Percentiles rank a stretch among this genome's conserved stretches.
These are phyloP conservation scores for Microcebus tavaratra DNA, from an alignment of 2,113 vertebrate genomes.

Conservation along the genomic window DNA sequence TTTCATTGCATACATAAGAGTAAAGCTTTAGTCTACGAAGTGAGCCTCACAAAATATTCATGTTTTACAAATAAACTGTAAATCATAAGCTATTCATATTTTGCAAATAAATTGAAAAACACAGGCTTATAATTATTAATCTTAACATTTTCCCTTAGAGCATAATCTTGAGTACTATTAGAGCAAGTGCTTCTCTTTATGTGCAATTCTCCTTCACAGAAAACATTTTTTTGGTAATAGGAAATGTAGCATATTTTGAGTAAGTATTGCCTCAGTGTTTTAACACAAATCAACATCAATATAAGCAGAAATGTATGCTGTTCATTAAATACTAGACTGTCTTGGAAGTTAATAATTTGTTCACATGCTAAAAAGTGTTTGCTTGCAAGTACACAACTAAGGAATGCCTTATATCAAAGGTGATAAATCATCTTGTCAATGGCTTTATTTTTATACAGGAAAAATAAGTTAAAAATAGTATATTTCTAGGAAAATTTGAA, in stretches of 20 bases:
- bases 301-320: neutral
- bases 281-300: neutral
- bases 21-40: neutral
- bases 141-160: neutral
- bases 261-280: neutral
- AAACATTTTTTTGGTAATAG: neutral
- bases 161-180: neutral
- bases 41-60: neutral
- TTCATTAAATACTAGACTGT: neutral
- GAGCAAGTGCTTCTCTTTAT: neutral
- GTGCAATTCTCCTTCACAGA: neutral
- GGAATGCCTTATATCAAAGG: neutral
- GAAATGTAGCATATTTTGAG: neutral
- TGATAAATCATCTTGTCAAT: neutral
- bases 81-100: too few relatives aligned
- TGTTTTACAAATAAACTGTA: too few relatives aligned
- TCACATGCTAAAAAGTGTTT: neutral
- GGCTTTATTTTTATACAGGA: neutral
- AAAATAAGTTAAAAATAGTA: neutral
- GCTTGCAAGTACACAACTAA: neutral
- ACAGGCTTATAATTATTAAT: neutral
- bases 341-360: neutral
- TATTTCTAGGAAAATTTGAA: neutral
- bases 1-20: neutral
- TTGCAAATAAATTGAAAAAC: neutral